These are phyloP conservation scores for Darevskia mixta DNA, from an alignment of 2,797 vertebrate species.

Conservation along the genomic window DNA sequence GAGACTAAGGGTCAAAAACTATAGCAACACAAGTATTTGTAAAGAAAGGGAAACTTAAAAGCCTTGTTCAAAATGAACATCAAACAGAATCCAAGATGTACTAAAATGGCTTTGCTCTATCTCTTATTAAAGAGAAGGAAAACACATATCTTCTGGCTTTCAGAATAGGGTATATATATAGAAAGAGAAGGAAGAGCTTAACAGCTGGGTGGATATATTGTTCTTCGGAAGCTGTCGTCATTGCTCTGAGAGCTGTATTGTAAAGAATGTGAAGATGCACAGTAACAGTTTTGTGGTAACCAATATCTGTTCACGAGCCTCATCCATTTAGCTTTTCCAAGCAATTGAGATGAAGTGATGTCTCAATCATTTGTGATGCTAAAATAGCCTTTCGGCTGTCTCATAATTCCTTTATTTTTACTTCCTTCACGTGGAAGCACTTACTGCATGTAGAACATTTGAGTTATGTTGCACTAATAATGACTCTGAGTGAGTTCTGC, in stretches of 20 bases:
- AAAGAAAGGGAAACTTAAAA: conserved; percentile 70
- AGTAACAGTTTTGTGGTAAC: conserved; percentile 49
- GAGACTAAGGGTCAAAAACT: conserved; percentile 48
- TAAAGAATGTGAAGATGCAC: conserved; percentile 54
- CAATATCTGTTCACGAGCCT: conserved; percentile 54
- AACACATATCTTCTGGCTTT: conserved; percentile 52
- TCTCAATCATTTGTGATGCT: conserved; percentile 51
- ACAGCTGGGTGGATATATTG: conserved; percentile 25
- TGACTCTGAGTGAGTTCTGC: conserved; percentile 38
- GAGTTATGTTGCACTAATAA: conserved; percentile 52
- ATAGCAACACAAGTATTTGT: conserved; percentile 58
- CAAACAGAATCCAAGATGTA: conserved; percentile 63
- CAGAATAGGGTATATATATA: conserved; percentile 11
- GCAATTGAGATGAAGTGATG: conserved; percentile 46
- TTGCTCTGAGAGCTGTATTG: conserved; percentile 47
- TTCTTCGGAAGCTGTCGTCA: conserved; percentile 46
- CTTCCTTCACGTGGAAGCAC: conserved; percentile 46
- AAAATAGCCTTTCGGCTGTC: conserved; percentile 49
- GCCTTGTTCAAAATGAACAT: conserved; percentile 67
- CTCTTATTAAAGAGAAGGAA: conserved; percentile 60
- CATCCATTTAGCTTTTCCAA: conserved; percentile 57
- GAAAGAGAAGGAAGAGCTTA: conserved; percentile 35
- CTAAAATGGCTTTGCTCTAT: conserved; percentile 52
- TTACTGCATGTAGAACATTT: conserved; percentile 46
- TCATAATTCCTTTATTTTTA: conserved; percentile 43